phyloP scores from a whole-genome alignment of 2,888 invertebrate genomes.

The Pyralis farinalis region DNA sequence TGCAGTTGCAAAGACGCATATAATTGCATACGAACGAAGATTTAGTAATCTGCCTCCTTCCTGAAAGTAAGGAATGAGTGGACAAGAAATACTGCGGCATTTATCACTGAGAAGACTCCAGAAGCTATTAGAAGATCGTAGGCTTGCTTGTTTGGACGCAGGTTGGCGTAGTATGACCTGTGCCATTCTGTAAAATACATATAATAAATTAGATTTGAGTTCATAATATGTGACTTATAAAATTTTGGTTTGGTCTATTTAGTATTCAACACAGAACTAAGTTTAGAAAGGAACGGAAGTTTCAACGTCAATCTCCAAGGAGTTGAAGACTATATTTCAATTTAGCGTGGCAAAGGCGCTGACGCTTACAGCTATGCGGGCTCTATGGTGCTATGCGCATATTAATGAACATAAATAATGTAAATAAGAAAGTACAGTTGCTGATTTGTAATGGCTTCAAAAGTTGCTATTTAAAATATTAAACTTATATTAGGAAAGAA shows the following conservation, averaged over 20 bases:
- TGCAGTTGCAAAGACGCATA: too few species aligned
- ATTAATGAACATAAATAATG: slow-evolving; percentile 16
- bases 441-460: too few species aligned
- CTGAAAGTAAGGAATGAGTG: slow-evolving; percentile 83
- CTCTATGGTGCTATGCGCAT: slow-evolving; percentile 26
- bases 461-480: too few species aligned
- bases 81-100: slow-evolving; percentile 80
- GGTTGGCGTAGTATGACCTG: slow-evolving; percentile 69
- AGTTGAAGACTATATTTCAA: slow-evolving; percentile 30
- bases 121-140: slow-evolving; percentile 85
- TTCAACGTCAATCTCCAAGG: slow-evolving; percentile 44
- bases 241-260: not conserved
- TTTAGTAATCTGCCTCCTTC: slow-evolving; percentile 74
- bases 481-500: too few species aligned
- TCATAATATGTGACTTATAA: not conserved
- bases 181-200: slow-evolving; percentile 64
- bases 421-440: not conserved
- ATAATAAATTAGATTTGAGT: not conserved
- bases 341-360: slow-evolving; percentile 24
- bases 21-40: not conserved
- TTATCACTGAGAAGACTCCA: slow-evolving; percentile 82
- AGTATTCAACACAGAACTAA: slow-evolving; percentile 4
- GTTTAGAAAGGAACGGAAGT: slow-evolving; percentile 40
- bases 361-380: slow-evolving; percentile 27
- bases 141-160: slow-evolving; percentile 84